Base-by-base conservation (phyloP, 2,797 vertebrate genomes). In the Tadarida brasiliensis region DNA sequence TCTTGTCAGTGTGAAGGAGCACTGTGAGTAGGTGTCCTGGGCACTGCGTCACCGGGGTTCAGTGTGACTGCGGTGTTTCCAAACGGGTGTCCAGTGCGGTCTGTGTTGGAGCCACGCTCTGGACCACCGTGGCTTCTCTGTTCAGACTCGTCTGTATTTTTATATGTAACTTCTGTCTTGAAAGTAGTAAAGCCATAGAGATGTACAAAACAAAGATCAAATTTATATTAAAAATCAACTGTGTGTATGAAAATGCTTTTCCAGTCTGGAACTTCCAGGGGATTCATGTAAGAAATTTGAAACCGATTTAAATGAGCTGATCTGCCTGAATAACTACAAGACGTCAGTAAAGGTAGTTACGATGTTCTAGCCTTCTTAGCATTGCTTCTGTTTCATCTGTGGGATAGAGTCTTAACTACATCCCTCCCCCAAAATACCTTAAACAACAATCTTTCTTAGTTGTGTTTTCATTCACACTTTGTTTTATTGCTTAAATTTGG, bases 11-110 rank as follows among this genome's bases (percentile, higher is more conserved):
- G n/a, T n/a, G n/a, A n/a, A n/a, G n/a, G n/a, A n/a, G n/a, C n/a
- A n/a, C 70, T 96, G 54, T 95, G 94, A 97, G 92, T 91, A 81
- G 0, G 94, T 95, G 96, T 97, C 97, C 95, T 82, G 57, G 82
- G 84, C 95, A 96, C 95, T 95, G 93, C 80, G 94, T 20, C 65
- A 83, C 96, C 96, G 93, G 96, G 93, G 92, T 95, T n/a, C n/a
- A 96, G 56, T 93, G 61, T 67, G 86, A 56, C n/a, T n/a, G n/a
- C n/a, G n/a, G n/a, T n/a, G n/a, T n/a, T n/a, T n/a, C n/a, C n/a
- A n/a, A n/a, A n/a, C n/a, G n/a, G n/a, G 73, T 67, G 44, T 68
- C 56, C 65, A 94, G 67, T 86, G 74, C 44, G 74, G 67, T 65
- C 76, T 95, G 49, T 92, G 3, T 90, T 61, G 68, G 83, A 96